phyloP scores from a whole-genome alignment of 2,888 invertebrate species.

The Mythimna ferrago region DNA sequence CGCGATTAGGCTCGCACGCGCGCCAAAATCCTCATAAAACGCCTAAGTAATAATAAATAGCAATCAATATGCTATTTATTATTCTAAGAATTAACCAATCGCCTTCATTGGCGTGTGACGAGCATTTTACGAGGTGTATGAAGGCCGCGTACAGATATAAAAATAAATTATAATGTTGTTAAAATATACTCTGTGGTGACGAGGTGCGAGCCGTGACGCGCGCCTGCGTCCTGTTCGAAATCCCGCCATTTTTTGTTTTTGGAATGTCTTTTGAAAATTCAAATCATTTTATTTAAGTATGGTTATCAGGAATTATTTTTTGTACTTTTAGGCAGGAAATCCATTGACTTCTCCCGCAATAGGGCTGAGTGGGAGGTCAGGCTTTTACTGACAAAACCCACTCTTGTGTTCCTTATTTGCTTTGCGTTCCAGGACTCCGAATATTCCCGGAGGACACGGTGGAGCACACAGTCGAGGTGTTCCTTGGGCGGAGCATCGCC shows the following conservation, averaged over 20 bases:
- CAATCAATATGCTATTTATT: constrained; percentile 62
- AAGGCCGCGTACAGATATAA: constrained; percentile 61
- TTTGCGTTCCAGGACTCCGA: too few relatives aligned
- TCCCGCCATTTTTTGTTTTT: constrained; percentile 31
- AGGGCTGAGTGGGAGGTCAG: too few relatives aligned
- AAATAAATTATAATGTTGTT: constrained; percentile 61
- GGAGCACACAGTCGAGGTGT: too few relatives aligned
- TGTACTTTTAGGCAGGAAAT: too few relatives aligned
- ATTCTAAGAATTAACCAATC: constrained; percentile 61
- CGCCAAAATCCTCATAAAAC: constrained; percentile 45
- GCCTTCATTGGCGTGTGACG: constrained; percentile 56
- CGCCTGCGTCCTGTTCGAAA: constrained; percentile 42
- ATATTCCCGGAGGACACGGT: too few relatives aligned
- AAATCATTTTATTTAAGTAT: too few relatives aligned
- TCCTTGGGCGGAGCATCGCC: too few relatives aligned
- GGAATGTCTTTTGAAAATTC: background rate
- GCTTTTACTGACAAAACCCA: too few relatives aligned
- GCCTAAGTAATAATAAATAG: constrained; percentile 56
- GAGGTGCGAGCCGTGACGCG: constrained; percentile 26
- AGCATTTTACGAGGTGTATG: constrained; percentile 60
- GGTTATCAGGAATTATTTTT: too few relatives aligned
- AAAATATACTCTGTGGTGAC: constrained; percentile 57
- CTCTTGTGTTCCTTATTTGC: too few relatives aligned
- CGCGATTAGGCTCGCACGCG: constrained; percentile 42
- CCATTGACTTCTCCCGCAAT: too few relatives aligned